Evolutionary conservation across 2,113 vertebrate species (phyloP).

Genomic region (Gobiocypris rarus): DNA sequence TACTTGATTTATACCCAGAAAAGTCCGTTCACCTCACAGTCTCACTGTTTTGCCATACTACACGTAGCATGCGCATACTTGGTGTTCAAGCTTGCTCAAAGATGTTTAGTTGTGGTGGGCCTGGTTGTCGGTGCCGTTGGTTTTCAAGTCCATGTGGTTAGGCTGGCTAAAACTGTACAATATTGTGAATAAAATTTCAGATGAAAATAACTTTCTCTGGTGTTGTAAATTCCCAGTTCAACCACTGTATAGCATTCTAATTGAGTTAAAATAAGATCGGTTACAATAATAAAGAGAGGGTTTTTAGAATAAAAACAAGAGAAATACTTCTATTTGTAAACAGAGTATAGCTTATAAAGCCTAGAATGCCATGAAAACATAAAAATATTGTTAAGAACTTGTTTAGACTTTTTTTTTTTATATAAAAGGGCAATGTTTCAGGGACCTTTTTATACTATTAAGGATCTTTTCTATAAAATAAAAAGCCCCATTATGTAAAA

Average conservation of each 20-base stretch:
- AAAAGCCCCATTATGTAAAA: neutral
- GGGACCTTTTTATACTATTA: neutral
- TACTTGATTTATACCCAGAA: slow-evolving; percentile 43
- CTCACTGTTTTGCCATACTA: slow-evolving; percentile 14
- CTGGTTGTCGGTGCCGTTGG: slow-evolving; percentile 35
- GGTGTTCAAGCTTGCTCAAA: slow-evolving; percentile 18
- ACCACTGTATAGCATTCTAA: neutral
- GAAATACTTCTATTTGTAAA: neutral
- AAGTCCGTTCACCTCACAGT: slow-evolving; percentile 16
- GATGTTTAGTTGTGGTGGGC: slow-evolving; percentile 26
- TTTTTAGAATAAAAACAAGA: neutral
- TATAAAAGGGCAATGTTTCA: neutral
- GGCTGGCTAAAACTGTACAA: slow-evolving; percentile 65
- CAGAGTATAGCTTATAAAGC: neutral
- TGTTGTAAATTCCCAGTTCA: neutral
- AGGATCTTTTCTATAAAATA: neutral
- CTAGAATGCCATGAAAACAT: neutral
- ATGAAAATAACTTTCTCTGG: slow-evolving; percentile 38
- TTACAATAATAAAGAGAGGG: neutral
- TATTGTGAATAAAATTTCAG: slow-evolving; percentile 73
- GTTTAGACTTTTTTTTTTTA: neutral
- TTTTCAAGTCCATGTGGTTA: slow-evolving; percentile 51
- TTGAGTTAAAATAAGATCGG: neutral
- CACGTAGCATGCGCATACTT: slow-evolving; percentile 6
- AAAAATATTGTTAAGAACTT: neutral